Percentiles rank a stretch among this genome's conserved stretches.
Conservation (phyloP, 2,888 invertebrate species). For the Drosophila picticornis region DNA sequence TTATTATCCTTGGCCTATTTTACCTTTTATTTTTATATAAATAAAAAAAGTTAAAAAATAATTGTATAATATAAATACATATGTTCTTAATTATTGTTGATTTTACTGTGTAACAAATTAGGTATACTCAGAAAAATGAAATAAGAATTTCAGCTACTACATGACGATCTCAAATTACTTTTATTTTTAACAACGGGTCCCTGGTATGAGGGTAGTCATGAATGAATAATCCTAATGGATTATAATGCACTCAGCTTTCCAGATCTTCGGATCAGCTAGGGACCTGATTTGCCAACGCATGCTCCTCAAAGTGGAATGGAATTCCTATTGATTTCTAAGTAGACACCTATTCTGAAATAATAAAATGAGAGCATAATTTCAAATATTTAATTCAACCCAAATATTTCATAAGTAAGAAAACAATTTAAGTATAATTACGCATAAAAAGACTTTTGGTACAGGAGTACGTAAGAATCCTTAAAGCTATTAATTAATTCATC, state of each 20-base stretch:
- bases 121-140: neutral
- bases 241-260: neutral
- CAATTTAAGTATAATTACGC: neutral
- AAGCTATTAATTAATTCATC: neutral
- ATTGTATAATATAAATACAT: neutral
- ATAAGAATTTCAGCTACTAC: neutral
- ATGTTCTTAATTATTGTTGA: neutral
- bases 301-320: neutral
- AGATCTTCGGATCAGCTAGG: neutral
- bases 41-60: neutral
- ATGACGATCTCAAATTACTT: neutral
- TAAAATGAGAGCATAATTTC: neutral
- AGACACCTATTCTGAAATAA: neutral
- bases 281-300: neutral
- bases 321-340: neutral
- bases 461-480: neutral
- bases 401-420: neutral
- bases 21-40: neutral
- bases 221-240: neutral
- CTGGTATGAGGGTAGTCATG: neutral
- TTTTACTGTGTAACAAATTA: neutral
- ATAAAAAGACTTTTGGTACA: neutral
- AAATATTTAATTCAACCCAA: neutral
- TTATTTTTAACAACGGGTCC: neutral
- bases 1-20: neutral